A percentile compares a stretch with the other conserved stretches of the same genome.
These are phyloP conservation scores for Calephelis nemesis DNA, from an alignment of 1,140 invertebrate species.

Conservation along the genomic window DNA sequence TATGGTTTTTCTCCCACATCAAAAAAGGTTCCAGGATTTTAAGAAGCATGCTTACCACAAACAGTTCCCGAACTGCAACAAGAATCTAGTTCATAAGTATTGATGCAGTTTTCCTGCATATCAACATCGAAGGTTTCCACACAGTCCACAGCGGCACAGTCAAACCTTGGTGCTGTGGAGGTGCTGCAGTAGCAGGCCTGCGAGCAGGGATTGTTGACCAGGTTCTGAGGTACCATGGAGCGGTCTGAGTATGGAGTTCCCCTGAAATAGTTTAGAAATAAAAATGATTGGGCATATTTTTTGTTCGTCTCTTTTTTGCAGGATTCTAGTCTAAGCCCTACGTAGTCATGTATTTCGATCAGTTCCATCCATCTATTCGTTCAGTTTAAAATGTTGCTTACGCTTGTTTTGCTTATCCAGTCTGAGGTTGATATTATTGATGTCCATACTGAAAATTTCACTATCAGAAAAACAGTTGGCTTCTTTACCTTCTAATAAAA, in stretches of 20 bases:
- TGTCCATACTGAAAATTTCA: no score
- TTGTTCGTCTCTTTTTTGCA: no score
- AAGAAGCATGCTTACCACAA: constrained; percentile 52
- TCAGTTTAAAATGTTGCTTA: no score
- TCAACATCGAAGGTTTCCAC: constrained; percentile 64
- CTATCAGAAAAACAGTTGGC: no score
- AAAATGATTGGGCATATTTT: neutral
- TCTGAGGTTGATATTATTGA: no score
- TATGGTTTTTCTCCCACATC: no score
- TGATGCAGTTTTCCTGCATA: constrained; percentile 54
- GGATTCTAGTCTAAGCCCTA: no score
- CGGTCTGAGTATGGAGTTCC: constrained; percentile 49
- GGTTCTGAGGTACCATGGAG: constrained; percentile 46
- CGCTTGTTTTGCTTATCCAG: no score
- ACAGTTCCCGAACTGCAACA: constrained; percentile 66
- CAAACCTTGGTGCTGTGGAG: constrained; percentile 46
- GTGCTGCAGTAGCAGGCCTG: constrained; percentile 54
- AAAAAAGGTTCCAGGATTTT: neutral
- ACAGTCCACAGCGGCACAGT: constrained; percentile 71
- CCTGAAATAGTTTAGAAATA: constrained; percentile 38
- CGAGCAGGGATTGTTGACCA: constrained; percentile 59
- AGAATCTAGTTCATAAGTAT: constrained; percentile 56
- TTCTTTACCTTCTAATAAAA: no score
- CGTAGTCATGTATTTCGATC: no score
- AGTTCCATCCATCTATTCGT: no score